Percentiles rank a stretch among this genome's conserved stretches.
Evolutionary conservation across 2,888 invertebrate genomes (phyloP).

Genomic region (Netelia virgata): DNA sequence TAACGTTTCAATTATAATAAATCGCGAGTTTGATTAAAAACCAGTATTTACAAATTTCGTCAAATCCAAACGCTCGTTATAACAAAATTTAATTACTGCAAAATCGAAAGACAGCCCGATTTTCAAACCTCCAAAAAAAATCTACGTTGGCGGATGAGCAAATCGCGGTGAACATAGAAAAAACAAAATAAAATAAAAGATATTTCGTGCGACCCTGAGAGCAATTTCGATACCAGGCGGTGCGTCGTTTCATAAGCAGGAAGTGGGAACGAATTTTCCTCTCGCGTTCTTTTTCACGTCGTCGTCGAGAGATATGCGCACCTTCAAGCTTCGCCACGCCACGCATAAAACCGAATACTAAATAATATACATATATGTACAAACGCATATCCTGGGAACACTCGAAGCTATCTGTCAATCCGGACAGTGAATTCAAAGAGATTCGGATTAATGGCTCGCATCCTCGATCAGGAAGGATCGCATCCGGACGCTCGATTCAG

Average conservation of each 20-base stretch:
- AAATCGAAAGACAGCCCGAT: not conserved
- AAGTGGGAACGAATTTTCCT: slow-evolving; percentile 60
- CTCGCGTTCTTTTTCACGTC: slow-evolving; percentile 30
- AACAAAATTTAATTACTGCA: not conserved
- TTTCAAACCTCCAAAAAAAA: not conserved
- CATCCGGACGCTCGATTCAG: slow-evolving; percentile 75
- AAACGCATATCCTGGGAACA: slow-evolving; percentile 81
- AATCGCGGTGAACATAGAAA: slow-evolving; percentile 3
- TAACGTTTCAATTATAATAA: too few species aligned
- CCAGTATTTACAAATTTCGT: too few species aligned
- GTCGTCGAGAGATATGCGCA: slow-evolving; percentile 43
- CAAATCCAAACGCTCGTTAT: not conserved
- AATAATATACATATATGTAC: slow-evolving; percentile 42
- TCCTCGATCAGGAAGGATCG: slow-evolving; percentile 80
- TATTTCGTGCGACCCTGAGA: slow-evolving; percentile 44
- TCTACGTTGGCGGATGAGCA: slow-evolving; percentile 28
- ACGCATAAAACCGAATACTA: slow-evolving; percentile 13
- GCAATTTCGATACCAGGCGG: slow-evolving; percentile 15
- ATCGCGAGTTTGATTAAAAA: too few species aligned
- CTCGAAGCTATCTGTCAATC: slow-evolving; percentile 84
- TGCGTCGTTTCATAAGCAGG: slow-evolving; percentile 27
- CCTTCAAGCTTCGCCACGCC: slow-evolving; percentile 54
- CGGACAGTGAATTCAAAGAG: slow-evolving; percentile 82
- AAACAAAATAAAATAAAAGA: slow-evolving; percentile 23
- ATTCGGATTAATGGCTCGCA: slow-evolving; percentile 84